Percentiles rank a stretch among this genome's conserved stretches.
phyloP scores from a whole-genome alignment of 2,888 invertebrate species.

The Cybosia mesomella region DNA sequence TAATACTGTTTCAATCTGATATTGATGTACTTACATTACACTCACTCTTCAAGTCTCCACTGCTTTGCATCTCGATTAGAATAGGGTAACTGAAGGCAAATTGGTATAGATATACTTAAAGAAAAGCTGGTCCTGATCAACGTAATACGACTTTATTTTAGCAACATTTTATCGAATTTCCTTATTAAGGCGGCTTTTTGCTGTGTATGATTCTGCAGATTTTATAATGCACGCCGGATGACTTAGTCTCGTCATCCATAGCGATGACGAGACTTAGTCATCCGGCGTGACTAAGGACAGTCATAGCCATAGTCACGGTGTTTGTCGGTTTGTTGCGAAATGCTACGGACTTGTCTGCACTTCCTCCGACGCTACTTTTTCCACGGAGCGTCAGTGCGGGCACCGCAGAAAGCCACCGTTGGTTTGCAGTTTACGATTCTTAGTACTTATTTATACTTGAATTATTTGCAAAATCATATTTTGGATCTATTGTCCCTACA shows the following conservation, averaged over 20 bases:
- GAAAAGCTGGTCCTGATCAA: background rate
- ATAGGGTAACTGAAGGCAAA: conserved; percentile 1
- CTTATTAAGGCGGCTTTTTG: too few species aligned
- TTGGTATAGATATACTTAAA: background rate
- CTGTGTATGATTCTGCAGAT: background rate
- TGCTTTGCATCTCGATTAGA: conserved; percentile 23
- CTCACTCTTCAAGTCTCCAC: conserved; percentile 21
- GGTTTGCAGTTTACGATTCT: background rate
- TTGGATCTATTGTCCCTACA: background rate
- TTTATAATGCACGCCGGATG: background rate
- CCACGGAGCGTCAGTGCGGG: background rate
- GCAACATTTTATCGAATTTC: too few species aligned
- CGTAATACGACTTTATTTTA: background rate
- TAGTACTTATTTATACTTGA: background rate
- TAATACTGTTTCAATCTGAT: conserved; percentile 37
- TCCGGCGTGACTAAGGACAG: too few species aligned
- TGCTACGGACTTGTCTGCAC: background rate
- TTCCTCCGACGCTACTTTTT: background rate
- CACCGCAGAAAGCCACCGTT: background rate
- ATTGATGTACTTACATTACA: conserved; percentile 34
- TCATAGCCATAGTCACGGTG: too few species aligned
- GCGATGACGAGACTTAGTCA: too few species aligned
- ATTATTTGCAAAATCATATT: background rate
- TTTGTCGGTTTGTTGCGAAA: background rate
- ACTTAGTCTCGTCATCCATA: too few species aligned